Conservation (phyloP, 2,113 vertebrate species). For the Fulica atra region DNA sequence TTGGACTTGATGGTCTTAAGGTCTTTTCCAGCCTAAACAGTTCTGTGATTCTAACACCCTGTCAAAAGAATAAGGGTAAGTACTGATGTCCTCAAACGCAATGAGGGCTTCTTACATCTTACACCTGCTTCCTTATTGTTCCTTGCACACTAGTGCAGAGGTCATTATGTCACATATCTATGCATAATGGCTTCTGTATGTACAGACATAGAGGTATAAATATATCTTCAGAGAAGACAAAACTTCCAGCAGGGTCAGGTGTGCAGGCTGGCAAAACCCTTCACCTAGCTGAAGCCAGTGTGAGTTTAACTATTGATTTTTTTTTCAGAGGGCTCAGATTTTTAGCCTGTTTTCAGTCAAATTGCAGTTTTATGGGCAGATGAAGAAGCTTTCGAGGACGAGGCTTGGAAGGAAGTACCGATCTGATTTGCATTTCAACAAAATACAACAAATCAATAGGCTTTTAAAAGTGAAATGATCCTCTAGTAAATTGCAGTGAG, state of each 20-base stretch:
- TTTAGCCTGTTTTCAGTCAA: not conserved
- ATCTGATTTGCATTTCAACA: slow-evolving; percentile 18
- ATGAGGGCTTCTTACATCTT: not conserved
- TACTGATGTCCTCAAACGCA: not conserved
- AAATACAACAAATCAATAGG: not conserved
- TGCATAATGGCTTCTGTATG: not conserved
- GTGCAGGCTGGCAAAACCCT: not conserved
- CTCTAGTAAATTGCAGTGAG: not conserved
- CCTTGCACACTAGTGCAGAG: not conserved
- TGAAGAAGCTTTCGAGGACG: not conserved
- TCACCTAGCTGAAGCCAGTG: not conserved
- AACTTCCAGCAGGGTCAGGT: not conserved
- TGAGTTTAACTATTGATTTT: not conserved
- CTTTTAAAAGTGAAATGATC: slow-evolving; percentile 28
- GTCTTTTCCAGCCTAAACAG: too few relatives aligned
- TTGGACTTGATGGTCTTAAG: too few relatives aligned
- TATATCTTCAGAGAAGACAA: not conserved
- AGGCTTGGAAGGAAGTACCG: not conserved
- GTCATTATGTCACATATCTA: not conserved
- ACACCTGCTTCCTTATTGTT: not conserved
- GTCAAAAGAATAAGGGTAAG: not conserved
- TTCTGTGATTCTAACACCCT: too few relatives aligned
- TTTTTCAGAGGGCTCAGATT: not conserved
- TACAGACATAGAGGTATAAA: not conserved
- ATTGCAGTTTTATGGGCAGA: not conserved